Conservation (phyloP, 2,888 invertebrate genomes). For the Plebejus argus region DNA sequence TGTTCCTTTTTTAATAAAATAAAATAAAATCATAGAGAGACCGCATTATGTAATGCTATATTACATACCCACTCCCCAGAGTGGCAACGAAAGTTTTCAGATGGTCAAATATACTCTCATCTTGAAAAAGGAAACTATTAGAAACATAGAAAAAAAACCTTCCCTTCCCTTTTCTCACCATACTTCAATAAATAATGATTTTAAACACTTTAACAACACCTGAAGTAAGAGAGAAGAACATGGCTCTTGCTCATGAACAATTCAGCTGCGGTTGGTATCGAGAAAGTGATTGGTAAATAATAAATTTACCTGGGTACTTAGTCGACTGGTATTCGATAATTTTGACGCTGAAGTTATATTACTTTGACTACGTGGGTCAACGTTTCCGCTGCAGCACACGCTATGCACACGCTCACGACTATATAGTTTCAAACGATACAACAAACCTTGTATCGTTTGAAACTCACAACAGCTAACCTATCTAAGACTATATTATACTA, state of each 20-base stretch:
- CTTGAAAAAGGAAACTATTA: neutral
- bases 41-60: no score
- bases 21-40: no score
- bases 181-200: neutral
- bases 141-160: neutral
- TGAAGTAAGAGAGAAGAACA: neutral
- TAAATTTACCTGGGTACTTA: slow-evolving; percentile 37
- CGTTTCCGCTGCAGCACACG: no score
- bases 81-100: no score
- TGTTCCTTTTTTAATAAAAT: no score
- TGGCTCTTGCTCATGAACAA: neutral
- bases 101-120: no score
- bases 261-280: slow-evolving; percentile 58
- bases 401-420: no score
- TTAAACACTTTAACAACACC: neutral
- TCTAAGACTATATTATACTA: neutral
- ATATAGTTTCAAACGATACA: no score
- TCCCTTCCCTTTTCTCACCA: neutral
- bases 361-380: no score
- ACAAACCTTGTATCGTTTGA: slow-evolving; percentile 3
- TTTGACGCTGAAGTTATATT: neutral
- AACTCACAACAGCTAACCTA: neutral
- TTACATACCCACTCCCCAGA: no score
- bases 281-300: slow-evolving; percentile 47
- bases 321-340: neutral